These are phyloP conservation scores for Atta colombica DNA, from an alignment of 1,140 invertebrate genomes.

Conservation along the genomic window DNA sequence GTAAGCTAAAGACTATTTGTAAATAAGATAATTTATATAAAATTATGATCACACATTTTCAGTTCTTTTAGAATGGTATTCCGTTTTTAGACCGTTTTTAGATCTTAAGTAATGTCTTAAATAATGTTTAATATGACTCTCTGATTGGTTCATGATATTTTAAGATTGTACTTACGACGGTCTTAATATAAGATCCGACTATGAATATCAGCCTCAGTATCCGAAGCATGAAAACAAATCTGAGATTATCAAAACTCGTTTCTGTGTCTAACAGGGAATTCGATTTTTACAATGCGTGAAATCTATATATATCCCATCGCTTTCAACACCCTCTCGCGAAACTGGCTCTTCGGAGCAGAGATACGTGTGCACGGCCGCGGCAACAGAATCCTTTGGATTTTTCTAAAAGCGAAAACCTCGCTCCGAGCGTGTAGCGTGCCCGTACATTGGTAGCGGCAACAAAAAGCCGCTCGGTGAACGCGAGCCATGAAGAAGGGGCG, in stretches of 20 bases:
- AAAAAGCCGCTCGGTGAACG: slow-evolving; percentile 70
- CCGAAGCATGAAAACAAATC: neutral
- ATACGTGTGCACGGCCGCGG: neutral
- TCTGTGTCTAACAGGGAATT: neutral
- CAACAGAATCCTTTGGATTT: slow-evolving; percentile 66
- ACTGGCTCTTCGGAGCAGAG: neutral
- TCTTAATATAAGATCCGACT: too few species aligned
- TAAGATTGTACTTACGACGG: too few species aligned
- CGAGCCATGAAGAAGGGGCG: slow-evolving; percentile 60
- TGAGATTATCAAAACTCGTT: neutral
- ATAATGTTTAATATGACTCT: too few species aligned
- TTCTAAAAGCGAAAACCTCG: slow-evolving; percentile 73
- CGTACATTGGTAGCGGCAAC: slow-evolving; percentile 41
- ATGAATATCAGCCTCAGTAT: neutral
- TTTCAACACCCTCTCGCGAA: neutral
- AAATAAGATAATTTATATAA: neutral
- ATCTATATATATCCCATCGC: neutral
- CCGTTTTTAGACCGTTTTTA: too few species aligned
- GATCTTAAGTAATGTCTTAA: too few species aligned
- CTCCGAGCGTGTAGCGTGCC: slow-evolving; percentile 45
- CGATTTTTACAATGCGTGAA: neutral
- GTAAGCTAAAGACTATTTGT: neutral
- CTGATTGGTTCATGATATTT: too few species aligned
- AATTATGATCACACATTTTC: neutral
- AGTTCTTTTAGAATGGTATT: neutral